Percentiles rank a stretch among this genome's conserved stretches.
These are phyloP conservation scores for Brienomyrus brachyistius DNA, from an alignment of 2,113 vertebrate genomes.

Conservation along the genomic window DNA sequence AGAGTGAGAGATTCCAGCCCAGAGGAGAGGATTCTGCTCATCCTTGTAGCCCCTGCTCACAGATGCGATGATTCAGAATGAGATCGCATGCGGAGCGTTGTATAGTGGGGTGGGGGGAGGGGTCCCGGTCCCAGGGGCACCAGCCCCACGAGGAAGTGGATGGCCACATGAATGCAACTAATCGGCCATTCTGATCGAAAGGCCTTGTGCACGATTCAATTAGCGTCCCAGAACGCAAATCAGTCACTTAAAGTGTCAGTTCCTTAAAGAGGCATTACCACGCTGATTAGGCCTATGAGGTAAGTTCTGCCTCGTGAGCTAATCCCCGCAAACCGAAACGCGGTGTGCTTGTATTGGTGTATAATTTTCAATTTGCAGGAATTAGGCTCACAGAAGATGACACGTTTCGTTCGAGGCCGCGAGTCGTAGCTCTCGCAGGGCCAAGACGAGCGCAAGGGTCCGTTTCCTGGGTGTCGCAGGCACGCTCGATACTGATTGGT, in stretches of 20 bases:
- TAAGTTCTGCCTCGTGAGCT: background rate
- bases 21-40: background rate
- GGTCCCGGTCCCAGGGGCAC: background rate
- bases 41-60: background rate
- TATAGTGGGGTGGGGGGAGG: background rate
- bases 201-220: background rate
- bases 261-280: background rate
- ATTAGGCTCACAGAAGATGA: background rate
- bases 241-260: background rate
- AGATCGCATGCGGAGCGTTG: background rate
- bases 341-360: background rate
- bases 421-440: background rate
- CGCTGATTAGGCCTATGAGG: background rate
- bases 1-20: slow-evolving; percentile 4
- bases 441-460: background rate
- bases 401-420: background rate
- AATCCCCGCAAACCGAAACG: background rate
- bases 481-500: background rate
- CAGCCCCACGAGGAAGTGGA: background rate
- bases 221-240: background rate
- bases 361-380: background rate
- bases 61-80: background rate
- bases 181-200: background rate
- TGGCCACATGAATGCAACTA: background rate
- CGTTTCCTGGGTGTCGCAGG: background rate